These are phyloP conservation scores for Clytia hemisphaerica DNA, from an alignment of 30 jellyfish, hydroid and myxozoan genomes.

Conservation along the genomic window DNA sequence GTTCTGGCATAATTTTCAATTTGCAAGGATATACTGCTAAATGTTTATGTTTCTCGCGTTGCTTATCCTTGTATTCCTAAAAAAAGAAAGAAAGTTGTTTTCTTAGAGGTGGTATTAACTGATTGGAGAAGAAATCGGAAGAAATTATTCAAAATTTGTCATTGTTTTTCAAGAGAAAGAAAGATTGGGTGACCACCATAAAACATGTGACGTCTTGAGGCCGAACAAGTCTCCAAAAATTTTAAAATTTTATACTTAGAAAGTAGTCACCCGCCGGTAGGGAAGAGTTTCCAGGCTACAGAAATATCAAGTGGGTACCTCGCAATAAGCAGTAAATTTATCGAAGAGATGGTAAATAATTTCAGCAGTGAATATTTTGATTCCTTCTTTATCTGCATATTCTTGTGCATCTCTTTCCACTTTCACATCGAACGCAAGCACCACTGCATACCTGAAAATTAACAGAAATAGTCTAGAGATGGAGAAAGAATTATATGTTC, in stretches of 20 bases:
- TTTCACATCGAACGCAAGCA: constrained; percentile 97
- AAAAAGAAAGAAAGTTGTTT: background rate
- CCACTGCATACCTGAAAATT: constrained; percentile 88
- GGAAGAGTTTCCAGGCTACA: too few species aligned
- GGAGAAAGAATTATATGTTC: too few species aligned
- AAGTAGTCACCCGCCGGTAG: background rate
- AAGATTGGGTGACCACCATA: too few species aligned
- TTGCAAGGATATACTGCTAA: constrained; percentile 96
- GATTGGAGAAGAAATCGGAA: too few species aligned
- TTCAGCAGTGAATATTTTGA: constrained; percentile 93
- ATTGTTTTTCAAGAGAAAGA: too few species aligned
- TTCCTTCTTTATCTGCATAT: constrained; percentile 86
- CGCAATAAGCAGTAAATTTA: constrained; percentile 88
- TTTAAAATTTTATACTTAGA: background rate
- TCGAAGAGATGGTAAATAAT: constrained; percentile 94
- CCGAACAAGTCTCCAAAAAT: background rate
- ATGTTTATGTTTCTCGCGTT: constrained; percentile 74
- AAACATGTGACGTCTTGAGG: background rate
- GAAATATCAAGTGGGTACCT: constrained; percentile 40
- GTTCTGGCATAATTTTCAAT: constrained; percentile 85
- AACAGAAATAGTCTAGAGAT: too few species aligned
- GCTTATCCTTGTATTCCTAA: constrained; percentile 75
- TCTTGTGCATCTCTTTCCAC: constrained; percentile 96
- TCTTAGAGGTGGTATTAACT: too few species aligned
- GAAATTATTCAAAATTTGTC: too few species aligned